Evolutionary conservation across 1,140 invertebrate species (phyloP), one percentile per base, ranked within the genome.

Genomic region (Heliothis virescens): DNA sequence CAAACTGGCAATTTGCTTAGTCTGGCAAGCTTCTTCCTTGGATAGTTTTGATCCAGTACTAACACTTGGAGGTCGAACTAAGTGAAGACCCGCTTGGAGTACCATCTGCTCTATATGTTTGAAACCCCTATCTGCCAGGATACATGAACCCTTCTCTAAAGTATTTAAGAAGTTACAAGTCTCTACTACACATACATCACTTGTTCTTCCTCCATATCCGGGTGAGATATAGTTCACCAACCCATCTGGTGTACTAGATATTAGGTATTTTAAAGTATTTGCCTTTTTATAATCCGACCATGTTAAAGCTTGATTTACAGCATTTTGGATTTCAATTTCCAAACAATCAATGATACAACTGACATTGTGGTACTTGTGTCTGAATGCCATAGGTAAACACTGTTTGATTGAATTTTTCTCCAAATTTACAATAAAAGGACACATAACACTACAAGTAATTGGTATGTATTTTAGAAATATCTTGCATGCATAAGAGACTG

Each of bases 41-140:
- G 12, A 29, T 34, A 65, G 12, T 41, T 67, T 77, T 3, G 16
- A 15, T 3, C 50, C 59, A 16, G 74, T 53, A 16, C 10, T n/a
- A 77, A 77, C 62, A 53, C 60, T 77, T 41, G 47, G 75, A 55
- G 75, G 75, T 12, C 62, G 41, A 12, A 77, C 13, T 77, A 77
- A 67, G 11, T 29, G 9, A 1, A 53, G 21, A 13, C 62, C 62
- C 1, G 18, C 59, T 90, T 69, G 52, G 2, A 1, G 18, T 55
- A 82, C 67, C 55, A 63, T 63, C 29, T 15, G 11, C 34, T 82
- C 81, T 21, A 79, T n/a, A 72, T 82, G 72, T 12, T 82, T 82
- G 26, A 81, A 77, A 15, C 80, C 65, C 18, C 80, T 60, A 15
- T 81, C 80, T 10, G 80, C 80, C 48, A 81, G 18, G 1, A 81